Base-by-base conservation (phyloP, 2,888 invertebrate species). In the Lottia scabra region DNA sequence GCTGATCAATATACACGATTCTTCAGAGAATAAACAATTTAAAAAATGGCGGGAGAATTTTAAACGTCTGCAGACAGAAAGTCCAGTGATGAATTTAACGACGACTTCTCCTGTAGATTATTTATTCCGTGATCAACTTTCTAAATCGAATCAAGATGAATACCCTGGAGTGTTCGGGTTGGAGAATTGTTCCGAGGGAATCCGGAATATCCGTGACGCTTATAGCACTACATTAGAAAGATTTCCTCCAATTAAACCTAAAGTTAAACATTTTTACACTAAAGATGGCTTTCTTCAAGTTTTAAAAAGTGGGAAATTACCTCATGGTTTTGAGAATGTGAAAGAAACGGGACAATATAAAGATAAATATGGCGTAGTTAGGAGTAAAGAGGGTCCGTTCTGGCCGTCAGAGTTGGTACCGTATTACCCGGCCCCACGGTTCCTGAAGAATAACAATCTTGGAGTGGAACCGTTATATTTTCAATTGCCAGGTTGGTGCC, bases 321-420 rank as follows among this genome's bases (percentile, higher is more conserved):
- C 87, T 0, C 85, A 85, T 68, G 88, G 88, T 0, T 81, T 84
- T 2, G 70, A 75, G 13, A 56, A 87, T 23, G 70, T 79, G 27
- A 73, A 76, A 19, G 75, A 82, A 15, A 76, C 77, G 0, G 87
- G 86, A 1, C 80, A 79, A 5, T 88, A 83, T 76, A 77, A 76
- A 46, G 88, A 88, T 76, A 82, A 82, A 71, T 86, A 83, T 73
- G 89, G 89, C 30, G 83, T 89, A 38, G 66, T 86, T 19, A 76
- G 88, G 10, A 83, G 83, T 73, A 76, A 80, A 46, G 81, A 87
- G 71, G 89, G 89, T 30, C 89, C 89, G 2, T 89, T 88, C 77
- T 89, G 89, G 89, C 89, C 89, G 0, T 73, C 77, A 16, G 88
- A 88, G 65, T 84, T 81, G 73, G 84, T 85, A 3, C 88, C 88